phyloP scores from a whole-genome alignment of 2,797 vertebrate genomes.

The Propithecus perrieri region DNA sequence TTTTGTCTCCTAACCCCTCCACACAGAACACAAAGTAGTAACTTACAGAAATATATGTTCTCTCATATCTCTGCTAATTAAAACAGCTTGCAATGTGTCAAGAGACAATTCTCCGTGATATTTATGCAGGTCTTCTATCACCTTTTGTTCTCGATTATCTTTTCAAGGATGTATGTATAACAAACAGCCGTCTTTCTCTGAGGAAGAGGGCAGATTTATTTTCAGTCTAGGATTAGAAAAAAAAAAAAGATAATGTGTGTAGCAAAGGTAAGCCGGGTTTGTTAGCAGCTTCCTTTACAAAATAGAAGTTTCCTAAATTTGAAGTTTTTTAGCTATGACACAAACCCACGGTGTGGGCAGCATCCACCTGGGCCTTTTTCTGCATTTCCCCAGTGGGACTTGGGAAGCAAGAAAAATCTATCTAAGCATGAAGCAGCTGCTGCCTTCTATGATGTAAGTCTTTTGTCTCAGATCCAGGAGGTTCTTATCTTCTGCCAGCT shows the following conservation, averaged over 20 bases:
- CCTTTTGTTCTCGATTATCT: not conserved
- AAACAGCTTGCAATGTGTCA: not conserved
- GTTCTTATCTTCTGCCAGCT: not conserved
- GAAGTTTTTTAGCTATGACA: not conserved
- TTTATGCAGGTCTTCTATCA: not conserved
- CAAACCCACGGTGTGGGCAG: not conserved
- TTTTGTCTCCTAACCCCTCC: not conserved
- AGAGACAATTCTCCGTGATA: not conserved
- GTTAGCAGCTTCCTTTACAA: not conserved
- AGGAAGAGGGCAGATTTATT: not conserved
- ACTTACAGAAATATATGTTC: not conserved
- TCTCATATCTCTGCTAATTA: not conserved
- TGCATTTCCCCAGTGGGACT: rapidly evolving
- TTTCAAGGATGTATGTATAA: not conserved
- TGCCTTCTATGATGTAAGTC: not conserved
- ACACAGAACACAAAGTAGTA: not conserved
- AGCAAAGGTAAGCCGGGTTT: not conserved
- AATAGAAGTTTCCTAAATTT: not conserved
- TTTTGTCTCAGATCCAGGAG: not conserved
- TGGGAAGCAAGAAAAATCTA: not conserved
- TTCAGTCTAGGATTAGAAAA: not conserved
- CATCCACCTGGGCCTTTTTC: not conserved
- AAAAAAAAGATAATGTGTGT: not conserved
- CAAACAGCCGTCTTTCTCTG: not conserved
- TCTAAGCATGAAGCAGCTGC: not conserved